A percentile compares a stretch with the other conserved stretches of the same genome.
Evolutionary conservation across 2,113 vertebrate genomes (phyloP).

Genomic region (Solea senegalensis): DNA sequence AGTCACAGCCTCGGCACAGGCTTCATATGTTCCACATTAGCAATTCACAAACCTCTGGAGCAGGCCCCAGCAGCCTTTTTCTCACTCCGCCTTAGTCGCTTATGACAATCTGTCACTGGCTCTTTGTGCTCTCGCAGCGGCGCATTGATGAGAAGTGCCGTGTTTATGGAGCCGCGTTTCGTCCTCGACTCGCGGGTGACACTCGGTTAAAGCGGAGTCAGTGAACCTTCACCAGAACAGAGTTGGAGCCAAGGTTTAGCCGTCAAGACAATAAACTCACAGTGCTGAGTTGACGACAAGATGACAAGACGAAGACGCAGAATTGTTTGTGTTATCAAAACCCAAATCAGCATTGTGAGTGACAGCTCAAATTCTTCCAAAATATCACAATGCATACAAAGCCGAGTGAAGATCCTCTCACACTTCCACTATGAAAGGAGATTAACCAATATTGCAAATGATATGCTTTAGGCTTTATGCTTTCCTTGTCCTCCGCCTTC

Average conservation of each 20-base stretch:
- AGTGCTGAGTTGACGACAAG: conserved; percentile 71
- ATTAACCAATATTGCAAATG: conserved; percentile 70
- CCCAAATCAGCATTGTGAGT: conserved; percentile 47
- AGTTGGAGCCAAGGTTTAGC: conserved; percentile 45
- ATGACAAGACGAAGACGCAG: conserved; percentile 27
- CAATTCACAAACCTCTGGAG: conserved; percentile 74
- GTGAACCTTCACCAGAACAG: conserved; percentile 62
- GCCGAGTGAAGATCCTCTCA: conserved; percentile 48
- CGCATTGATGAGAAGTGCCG: conserved; percentile 51
- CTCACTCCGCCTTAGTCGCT: conserved; percentile 67
- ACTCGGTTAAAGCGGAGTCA: conserved; percentile 58
- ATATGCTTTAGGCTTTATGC: conserved; percentile 77
- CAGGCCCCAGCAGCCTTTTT: conserved; percentile 62
- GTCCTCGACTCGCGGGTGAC: conserved; percentile 54
- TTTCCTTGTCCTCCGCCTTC: conserved; percentile 59
- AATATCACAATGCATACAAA: conserved; percentile 49
- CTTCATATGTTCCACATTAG: conserved; percentile 88
- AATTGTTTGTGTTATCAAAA: conserved; percentile 62
- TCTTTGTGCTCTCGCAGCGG: conserved; percentile 69
- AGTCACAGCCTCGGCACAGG: conserved; percentile 69
- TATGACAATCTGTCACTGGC: conserved; percentile 75
- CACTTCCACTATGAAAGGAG: conserved; percentile 64
- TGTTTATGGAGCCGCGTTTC: conserved; percentile 57
- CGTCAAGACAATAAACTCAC: conserved; percentile 60
- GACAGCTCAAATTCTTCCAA: conserved; percentile 50